Evolutionary conservation across 2,888 invertebrate species (phyloP), one percentile per base, ranked within the genome.

Genomic region (Microdon myrmicae): DNA sequence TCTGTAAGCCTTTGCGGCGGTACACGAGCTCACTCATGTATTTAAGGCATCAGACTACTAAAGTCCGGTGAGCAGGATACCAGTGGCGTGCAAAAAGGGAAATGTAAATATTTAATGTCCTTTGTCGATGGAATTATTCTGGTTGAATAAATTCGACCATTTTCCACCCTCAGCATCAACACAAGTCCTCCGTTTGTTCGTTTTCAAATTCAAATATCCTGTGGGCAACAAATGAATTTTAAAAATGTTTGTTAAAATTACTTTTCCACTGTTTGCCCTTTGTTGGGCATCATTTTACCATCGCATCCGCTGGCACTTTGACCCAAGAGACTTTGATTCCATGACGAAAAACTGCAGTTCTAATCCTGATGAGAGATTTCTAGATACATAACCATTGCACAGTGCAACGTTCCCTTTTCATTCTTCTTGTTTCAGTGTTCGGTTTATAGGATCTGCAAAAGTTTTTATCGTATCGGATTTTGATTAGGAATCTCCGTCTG

Each of bases 101-200:
- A 64, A 64, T 64, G 61, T 64, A 56, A 64, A 64, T 64, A 51
- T 64, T 64, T 64, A 64, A 64, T 64, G 61, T 64, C 56, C 61
- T 64, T 56, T 64, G 61, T 56, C 61, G 61, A 56, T 51, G 56
- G 56, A 64, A 64, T 64, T 64, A 64, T 64, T 64, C 61, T 32
- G 61, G 61, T 64, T 64, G 61, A 64, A 64, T 64, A 64, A 64
- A 64, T 43, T 43, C 43, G 43, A 43, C 23, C 41, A 39, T 17
- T 9, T 16, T 10, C 14, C 38, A 14, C 38, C 14, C 13, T 16
- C 12, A 9, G 16, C 38, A 23, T 14, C 25, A 25, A 32, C 29
- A 23, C 32, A 25, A 19, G 14, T 23, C 23, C 14, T 10, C 29
- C 23, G 16, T n/a, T 37, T 41, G 37, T 43, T 41, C 23, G 44